Evolutionary conservation across 2,113 vertebrate species (phyloP).

Genomic region (Aegotheles bennettii): DNA sequence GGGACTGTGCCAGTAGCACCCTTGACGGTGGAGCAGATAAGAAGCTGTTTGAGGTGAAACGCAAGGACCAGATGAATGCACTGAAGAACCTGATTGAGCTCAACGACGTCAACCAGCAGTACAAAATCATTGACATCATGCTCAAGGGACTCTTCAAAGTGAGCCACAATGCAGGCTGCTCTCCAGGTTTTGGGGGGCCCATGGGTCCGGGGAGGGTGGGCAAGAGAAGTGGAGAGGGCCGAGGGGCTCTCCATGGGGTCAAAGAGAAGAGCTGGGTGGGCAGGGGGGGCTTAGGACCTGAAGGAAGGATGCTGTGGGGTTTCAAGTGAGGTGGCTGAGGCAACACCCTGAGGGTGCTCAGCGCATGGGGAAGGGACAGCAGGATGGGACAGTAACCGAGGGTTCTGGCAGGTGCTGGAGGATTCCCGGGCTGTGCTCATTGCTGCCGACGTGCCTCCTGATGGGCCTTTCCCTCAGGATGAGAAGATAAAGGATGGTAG

Average conservation of each 20-base stretch:
- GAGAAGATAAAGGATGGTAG: slow-evolving; percentile 97
- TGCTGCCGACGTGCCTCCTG: slow-evolving; percentile 84
- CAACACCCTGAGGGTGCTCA: background rate
- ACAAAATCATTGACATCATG: slow-evolving; percentile 99
- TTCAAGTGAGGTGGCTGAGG: background rate
- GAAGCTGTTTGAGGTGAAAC: slow-evolving; percentile 95
- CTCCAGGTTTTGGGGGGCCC: accelerated
- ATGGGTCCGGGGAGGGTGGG: background rate
- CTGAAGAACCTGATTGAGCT: slow-evolving; percentile 96
- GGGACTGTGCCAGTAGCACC: background rate
- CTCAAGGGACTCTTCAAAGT: slow-evolving; percentile 98
- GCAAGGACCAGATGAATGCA: slow-evolving; percentile 93
- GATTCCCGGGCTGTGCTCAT: slow-evolving; percentile 88
- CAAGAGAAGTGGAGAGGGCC: background rate
- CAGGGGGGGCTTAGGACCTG: background rate
- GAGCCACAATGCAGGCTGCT: background rate
- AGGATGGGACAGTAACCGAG: background rate
- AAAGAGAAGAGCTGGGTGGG: background rate
- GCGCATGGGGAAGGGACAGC: too few species aligned
- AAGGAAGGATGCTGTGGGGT: background rate
- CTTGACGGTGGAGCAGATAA: slow-evolving; percentile 82
- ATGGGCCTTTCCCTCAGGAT: slow-evolving; percentile 91
- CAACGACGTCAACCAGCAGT: slow-evolving; percentile 95
- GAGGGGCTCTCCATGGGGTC: background rate
- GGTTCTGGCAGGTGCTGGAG: slow-evolving; percentile 86